Evolutionary conservation across 2,113 vertebrate species (phyloP).

Genomic region (Lycocorax pyrrhopterus): DNA sequence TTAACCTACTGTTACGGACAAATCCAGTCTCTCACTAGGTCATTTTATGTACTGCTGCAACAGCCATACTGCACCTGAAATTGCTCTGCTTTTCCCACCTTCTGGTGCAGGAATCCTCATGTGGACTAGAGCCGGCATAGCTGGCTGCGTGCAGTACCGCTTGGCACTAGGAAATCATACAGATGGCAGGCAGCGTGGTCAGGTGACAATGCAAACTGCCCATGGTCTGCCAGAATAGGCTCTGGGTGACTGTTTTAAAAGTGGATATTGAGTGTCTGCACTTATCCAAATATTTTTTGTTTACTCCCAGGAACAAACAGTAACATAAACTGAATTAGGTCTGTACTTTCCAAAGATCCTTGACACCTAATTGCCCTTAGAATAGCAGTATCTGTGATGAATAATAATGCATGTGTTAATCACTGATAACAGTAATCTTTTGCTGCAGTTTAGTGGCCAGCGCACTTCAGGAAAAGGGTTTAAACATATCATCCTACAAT

Average conservation of each 20-base stretch:
- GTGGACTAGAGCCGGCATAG: not conserved
- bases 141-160: not conserved
- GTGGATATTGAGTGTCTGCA: not conserved
- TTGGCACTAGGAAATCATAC: not conserved
- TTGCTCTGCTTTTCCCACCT: not conserved
- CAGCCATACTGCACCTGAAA: not conserved
- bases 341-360: not conserved
- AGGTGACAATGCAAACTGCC: not conserved
- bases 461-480: accelerated
- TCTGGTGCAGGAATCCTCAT: not conserved
- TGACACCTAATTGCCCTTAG: not conserved
- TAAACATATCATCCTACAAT: not conserved
- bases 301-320: not conserved
- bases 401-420: not conserved
- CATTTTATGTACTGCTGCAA: not conserved
- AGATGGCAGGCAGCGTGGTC: not conserved
- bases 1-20: accelerated
- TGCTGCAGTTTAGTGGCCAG: not conserved
- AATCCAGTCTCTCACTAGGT: not conserved
- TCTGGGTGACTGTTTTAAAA: not conserved
- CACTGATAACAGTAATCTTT: not conserved
- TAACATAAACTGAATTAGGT: not conserved
- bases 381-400: not conserved
- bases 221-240: not conserved
- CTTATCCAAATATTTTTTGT: not conserved